Base-by-base conservation (phyloP, 1,140 invertebrate species). In the Drosophila prosaltans region DNA sequence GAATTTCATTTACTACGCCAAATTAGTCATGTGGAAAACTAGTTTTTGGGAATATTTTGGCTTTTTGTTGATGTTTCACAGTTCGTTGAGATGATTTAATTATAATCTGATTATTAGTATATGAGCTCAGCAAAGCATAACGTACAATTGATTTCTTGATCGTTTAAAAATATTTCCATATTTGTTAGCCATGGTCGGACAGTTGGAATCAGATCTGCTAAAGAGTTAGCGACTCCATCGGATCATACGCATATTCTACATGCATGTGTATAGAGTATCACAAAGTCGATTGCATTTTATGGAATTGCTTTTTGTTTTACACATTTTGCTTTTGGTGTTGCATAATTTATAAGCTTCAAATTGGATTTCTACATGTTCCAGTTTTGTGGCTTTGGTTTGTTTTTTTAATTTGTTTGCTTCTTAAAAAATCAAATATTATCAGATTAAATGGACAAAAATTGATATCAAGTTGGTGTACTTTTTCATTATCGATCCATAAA, bases 51-150 rank as follows among this genome's bases (percentile, higher is more conserved):
- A 51, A 51, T 51, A 39, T 39, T 59, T 59, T 39, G n/a, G 54
- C 7, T 39, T 10, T 59, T 39, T 59, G 57, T 59, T 32, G 60
- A 64, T 43, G 30, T 60, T 76, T 77, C 74, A 76, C 74, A 76
- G 66, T 76, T 39, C 16, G 73, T 65, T 76, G 74, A 60, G 69
- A 74, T 76, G 66, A 76, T 59, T 76, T 55, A 70, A 76, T 75
- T 61, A 55, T 74, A 76, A 66, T 28, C 39, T 24, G 45, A 51
- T 51, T 51, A 51, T 51, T 8, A 51, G 24, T 51, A 51, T 26
- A 24, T 1, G 16, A 48, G 45, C 7, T 16, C 45, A 48, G 60
- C 73, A 76, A 76, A 64, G 65, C 73, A 57, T 69, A 43, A 45
- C 72, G 32, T 75, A 75, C 51, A 43, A 32, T 75, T 57, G 16